Evolutionary conservation across 2,888 invertebrate species (phyloP), one percentile per base, ranked within the genome.

Genomic region (Hylaea fasciaria): DNA sequence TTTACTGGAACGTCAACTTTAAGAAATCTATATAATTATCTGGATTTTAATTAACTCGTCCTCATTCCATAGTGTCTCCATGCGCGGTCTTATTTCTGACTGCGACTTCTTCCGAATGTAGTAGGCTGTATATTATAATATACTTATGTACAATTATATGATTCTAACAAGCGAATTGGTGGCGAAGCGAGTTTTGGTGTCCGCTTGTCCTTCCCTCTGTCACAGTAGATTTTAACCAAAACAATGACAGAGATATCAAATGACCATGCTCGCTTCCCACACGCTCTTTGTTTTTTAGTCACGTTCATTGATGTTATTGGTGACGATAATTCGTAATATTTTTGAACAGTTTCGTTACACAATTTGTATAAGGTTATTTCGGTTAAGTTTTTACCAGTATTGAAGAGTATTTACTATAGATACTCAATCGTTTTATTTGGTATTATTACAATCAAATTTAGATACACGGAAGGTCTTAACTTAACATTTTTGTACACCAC

Each of bases 211-310:
- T 37, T 39, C 17, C 17, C 10, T 22, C 8, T 8, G 48, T 48
- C 48, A 47, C 47, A 37, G 32, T 48, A 37, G 37, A 37, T 17
- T 48, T n/a, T 1, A 12, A 17, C n/a, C 8, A 44, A 41, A 29
- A 50, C 39, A 29, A 40, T 32, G 37, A 32, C 43, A 50, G 16
- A 22, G 47, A 48, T 58, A 58, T 53, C 52, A 52, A 44, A 58
- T 58, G 29, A 58, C 52, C 37, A 58, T 44, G 44, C 22, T 22
- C 41, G 22, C 46, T 52, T 52, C 46, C 51, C 57, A 47, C 57
- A 41, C 48, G n/a, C 9, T 17, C 5, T 8, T 13, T 45, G 37
- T 46, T 52, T 58, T 43, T 47, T 41, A 16, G 43, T 43, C 35
- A 48, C 28, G 47, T 43, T 43, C 47, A 44, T 51, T 46, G 13